Evolutionary conservation across 2,797 vertebrate genomes (phyloP).

Genomic region (Enteromius paludinosus): DNA sequence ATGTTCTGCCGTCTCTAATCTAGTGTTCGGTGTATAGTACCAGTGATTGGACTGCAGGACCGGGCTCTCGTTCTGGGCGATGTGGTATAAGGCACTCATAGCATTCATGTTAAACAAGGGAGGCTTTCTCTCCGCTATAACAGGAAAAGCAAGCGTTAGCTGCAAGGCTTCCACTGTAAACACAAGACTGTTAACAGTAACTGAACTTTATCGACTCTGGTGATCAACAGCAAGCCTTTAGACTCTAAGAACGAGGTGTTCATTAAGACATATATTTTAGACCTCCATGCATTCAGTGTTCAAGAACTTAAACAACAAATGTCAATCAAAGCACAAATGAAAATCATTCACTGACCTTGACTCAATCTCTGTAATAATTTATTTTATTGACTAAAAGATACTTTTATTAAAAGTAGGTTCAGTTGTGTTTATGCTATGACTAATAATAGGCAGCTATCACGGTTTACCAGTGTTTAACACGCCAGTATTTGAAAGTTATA

Average conservation of each 20-base stretch:
- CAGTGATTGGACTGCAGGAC: constrained; percentile 92
- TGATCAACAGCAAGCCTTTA: too few species aligned
- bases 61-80: constrained; percentile 94
- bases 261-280: too few species aligned
- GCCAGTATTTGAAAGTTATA: background rate
- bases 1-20: too few species aligned
- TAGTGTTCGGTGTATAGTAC: constrained; percentile 51
- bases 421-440: too few species aligned
- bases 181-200: background rate
- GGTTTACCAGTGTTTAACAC: background rate
- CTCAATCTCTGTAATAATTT: too few species aligned
- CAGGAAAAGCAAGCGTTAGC: constrained; percentile 45
- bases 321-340: too few species aligned
- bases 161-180: background rate
- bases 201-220: background rate
- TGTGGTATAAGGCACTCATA: constrained; percentile 99
- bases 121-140: constrained; percentile 90
- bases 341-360: too few species aligned
- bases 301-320: too few species aligned
- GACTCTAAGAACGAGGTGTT: background rate
- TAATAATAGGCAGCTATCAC: too few species aligned
- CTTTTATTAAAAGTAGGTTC: too few species aligned
- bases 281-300: too few species aligned
- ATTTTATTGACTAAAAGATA: too few species aligned
- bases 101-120: constrained; percentile 97